phyloP scores from a whole-genome alignment of 2,113 vertebrate genomes.

The Ageneiosus marmoratus region DNA sequence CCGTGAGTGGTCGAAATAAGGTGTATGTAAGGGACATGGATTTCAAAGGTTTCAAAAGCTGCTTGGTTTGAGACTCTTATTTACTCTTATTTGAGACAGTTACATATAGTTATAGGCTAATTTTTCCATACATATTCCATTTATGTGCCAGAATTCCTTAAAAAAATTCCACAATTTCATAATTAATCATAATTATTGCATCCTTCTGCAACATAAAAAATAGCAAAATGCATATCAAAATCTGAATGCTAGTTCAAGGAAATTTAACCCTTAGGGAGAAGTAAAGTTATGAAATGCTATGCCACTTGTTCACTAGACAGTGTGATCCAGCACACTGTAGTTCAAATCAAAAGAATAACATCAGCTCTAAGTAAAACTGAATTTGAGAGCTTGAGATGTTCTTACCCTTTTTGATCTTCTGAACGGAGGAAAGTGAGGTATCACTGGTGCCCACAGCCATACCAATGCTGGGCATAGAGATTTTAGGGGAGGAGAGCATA shows the following conservation, averaged over 20 bases:
- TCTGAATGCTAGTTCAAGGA: background rate
- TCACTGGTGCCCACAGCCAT: slow-evolving; percentile 83
- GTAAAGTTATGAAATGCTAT: background rate
- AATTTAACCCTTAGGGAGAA: background rate
- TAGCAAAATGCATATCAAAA: background rate
- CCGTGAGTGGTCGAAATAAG: too few species aligned
- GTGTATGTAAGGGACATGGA: background rate
- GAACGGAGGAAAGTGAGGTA: slow-evolving; percentile 73
- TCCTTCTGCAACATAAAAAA: background rate
- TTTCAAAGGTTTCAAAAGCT: background rate
- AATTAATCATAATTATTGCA: background rate
- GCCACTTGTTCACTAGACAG: background rate
- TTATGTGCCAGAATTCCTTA: too few species aligned
- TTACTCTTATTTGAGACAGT: too few species aligned
- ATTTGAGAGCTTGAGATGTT: too few species aligned
- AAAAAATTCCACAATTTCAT: too few species aligned
- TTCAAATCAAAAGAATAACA: background rate
- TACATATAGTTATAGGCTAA: too few species aligned
- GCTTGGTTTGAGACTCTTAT: background rate
- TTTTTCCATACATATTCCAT: too few species aligned
- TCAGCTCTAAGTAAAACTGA: too few species aligned
- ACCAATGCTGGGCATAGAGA: slow-evolving; percentile 76
- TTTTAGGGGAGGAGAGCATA: slow-evolving; percentile 89
- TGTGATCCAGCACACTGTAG: background rate
- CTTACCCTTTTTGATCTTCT: slow-evolving; percentile 95